Evolutionary conservation across 2,888 invertebrate genomes (phyloP), one percentile per base, ranked within the genome.

Genomic region (Hesperia comma): DNA sequence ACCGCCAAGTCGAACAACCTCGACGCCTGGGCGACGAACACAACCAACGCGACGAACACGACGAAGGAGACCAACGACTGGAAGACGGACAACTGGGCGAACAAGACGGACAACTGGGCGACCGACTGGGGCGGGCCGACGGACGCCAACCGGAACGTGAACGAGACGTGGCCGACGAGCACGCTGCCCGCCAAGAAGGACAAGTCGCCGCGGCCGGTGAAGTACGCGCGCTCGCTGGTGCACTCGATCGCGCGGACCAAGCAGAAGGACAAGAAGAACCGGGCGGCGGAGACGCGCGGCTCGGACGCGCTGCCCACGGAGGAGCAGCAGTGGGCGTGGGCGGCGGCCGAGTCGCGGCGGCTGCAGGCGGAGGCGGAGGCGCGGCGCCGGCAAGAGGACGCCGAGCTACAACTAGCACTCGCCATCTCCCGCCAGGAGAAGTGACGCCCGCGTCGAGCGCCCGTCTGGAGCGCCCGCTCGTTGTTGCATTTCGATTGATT

Each of bases 271-370:
- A 93, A 92, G 73, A 92, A 90, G 72, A 78, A 75, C 1, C 81
- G 85, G 72, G 77, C 74, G 10, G 57, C 68, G 14, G 83, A 81
- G 64, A 71, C 82, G 8, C 77, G 82, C 19, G 80, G 82, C n/a
- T 67, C 76, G 2, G 86, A 83, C 71, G 64, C 75, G 12, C 63
- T 90, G 74, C 87, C 94, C 0, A 90, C 92, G 0, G 96, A 96
- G 81, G 95, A 95, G 76, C 94, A 95, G 81, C 96, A 96, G 85
- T 85, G 95, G 81, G 95, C 94, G 17, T 96, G 96, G 96, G 96
- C 96, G 4, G 95, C 95, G 14, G 92, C 94, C 33, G 95, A 96
- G 81, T 96, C 96, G 73, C 83, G 94, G 67, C 88, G 93, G 37
- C 84, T 94, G 46, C 95, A 96, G 80, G 94, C 94, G 69, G 94